Evolutionary conservation across 2,888 invertebrate genomes (phyloP), one percentile per base, ranked within the genome.

Genomic region (Nomada goodeniana): DNA sequence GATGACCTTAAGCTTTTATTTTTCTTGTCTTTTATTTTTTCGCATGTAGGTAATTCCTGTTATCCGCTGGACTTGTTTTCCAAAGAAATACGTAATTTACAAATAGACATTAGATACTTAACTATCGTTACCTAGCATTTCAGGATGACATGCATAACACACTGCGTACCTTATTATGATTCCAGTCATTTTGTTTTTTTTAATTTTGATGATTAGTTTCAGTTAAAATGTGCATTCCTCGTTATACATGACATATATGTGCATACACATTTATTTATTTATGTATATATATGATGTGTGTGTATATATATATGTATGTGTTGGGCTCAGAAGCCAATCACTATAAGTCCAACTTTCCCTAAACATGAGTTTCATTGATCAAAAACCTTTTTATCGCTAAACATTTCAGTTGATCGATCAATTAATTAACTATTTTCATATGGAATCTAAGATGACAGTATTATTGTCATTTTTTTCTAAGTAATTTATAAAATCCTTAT

Each of bases 111-210:
- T 36, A 47, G 11, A 50, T 55, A 72, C 63, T 69, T 76, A 75
- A 76, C 10, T 69, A 4, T 68, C 68, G 53, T 82, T 82, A 73
- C 67, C 26, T 29, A 64, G 64, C 57, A 69, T 15, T 65, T 76
- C 15, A 26, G 42, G 10, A 68, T 73, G 26, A 76, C 64, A 73
- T 55, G 26, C 36, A 60, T 76, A 69, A 63, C 36, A 10, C 42
- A 42, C 18, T 60, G n/a, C 11, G 4, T 11, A 20, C 13, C 13
- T 20, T 50, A 20, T 61, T 50, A 23, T 64, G 10, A 42, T 50
- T 29, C 53, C 4, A 63, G 55, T 53, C 42, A 63, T 67, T 59
- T 23, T 50, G 55, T 29, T 63, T 42, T 23, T 55, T 60, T 44
- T 63, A 42, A 68, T 47, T 42, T 4, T n/a, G 11, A 13, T 68